Conservation (phyloP, 1,140 invertebrate genomes). For the Drosophila kanapiae region DNA sequence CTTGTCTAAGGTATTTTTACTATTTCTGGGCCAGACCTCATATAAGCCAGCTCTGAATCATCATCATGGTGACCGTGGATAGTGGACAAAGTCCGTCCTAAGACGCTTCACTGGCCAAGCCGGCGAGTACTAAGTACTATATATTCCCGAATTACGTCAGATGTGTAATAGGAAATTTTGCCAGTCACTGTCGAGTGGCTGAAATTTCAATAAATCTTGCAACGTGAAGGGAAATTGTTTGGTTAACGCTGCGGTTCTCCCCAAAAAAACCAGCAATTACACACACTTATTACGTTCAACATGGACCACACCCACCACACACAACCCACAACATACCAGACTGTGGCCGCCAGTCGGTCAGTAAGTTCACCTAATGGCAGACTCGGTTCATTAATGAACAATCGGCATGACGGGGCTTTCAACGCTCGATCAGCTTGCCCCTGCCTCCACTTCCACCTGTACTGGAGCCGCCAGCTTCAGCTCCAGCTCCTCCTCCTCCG, state of each 20-base stretch:
- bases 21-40: conserved; percentile 14
- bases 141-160: conserved; percentile 56
- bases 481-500: background rate
- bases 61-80: conserved; percentile 17
- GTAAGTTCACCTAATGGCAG: conserved; percentile 56
- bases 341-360: conserved; percentile 16
- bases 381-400: conserved; percentile 67
- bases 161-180: conserved; percentile 29
- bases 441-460: background rate
- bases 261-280: conserved; percentile 61
- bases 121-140: background rate
- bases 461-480: background rate
- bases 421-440: conserved; percentile 32
- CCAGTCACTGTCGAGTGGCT: conserved; percentile 53
- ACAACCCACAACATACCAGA: background rate
- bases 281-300: conserved; percentile 25
- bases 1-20: background rate
- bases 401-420: conserved; percentile 65
- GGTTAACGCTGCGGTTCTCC: conserved; percentile 37
- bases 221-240: conserved; percentile 33
- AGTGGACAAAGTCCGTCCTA: conserved; percentile 11
- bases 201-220: conserved; percentile 46
- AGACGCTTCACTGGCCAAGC: conserved; percentile 53
- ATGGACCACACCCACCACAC: conserved; percentile 51
- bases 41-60: conserved; percentile 22